These are phyloP conservation scores for Balaenoptera acutorostrata DNA, from an alignment of 2,113 vertebrate genomes.

Conservation along the genomic window DNA sequence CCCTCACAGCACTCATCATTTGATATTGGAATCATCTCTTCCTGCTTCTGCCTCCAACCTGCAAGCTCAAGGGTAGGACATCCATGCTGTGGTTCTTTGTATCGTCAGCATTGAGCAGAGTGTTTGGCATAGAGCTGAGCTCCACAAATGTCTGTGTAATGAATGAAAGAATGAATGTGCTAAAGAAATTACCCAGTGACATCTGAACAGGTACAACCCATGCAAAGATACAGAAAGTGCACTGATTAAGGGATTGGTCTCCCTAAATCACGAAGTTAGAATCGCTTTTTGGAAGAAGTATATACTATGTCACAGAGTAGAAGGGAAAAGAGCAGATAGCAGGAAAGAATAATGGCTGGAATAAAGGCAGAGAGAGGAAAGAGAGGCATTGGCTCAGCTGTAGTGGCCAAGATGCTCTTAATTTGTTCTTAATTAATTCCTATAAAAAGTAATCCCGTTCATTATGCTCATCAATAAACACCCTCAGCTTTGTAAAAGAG, in stretches of 20 bases:
- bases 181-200: background rate
- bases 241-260: background rate
- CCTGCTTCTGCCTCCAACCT: background rate
- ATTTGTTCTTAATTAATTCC: background rate
- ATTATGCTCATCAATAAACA: background rate
- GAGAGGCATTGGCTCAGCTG: rapidly evolving
- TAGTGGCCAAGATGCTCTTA: background rate
- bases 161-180: background rate
- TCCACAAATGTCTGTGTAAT: background rate
- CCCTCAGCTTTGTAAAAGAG: background rate
- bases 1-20: rapidly evolving
- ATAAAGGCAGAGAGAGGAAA: background rate
- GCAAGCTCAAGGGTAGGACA: background rate
- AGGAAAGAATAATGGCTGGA: background rate
- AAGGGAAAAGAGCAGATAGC: background rate
- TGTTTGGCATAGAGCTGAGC: background rate
- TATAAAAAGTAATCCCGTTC: background rate
- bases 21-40: background rate
- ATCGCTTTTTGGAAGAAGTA: background rate
- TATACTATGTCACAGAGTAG: background rate
- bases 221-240: background rate
- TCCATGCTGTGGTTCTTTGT: background rate
- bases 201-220: background rate
- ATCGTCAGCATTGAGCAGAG: background rate
- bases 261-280: background rate